Evolutionary conservation across 2,888 invertebrate genomes (phyloP), one percentile per base, ranked within the genome.

Genomic region (Eilema sororculum): DNA sequence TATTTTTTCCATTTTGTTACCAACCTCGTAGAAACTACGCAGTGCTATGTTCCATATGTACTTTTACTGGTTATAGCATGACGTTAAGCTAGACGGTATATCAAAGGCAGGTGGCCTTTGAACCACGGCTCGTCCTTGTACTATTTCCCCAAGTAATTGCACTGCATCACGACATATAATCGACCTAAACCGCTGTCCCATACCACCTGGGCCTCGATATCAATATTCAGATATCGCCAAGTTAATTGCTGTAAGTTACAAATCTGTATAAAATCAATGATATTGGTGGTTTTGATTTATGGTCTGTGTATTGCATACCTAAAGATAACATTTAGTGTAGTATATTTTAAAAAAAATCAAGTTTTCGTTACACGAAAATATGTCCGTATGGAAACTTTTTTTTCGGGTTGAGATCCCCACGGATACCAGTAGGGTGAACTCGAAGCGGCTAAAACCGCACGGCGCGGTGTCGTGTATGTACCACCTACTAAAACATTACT

Each of bases 91-190:
- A 73, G 76, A 69, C 61, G 69, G 46, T 76, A 76, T 75, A 72
- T 68, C 62, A 73, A 67, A 79, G 81, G 84, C 80, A 78, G 79
- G 81, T 86, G 89, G 90, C 89, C 90, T 89, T 86, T 84, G 79
- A 84, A 84, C 78, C 82, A 79, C 76, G 71, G 66, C 78, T 81
- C 79, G 92, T 90, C 94, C 94, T 94, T 94, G 94, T 91, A 87
- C 94, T 93, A 91, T 90, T 92, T 85, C 86, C 87, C 82, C 78
- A 78, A 88, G 92, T 94, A 94, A 94, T 94, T 91, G 91, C 90
- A 90, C 90, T 90, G 89, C 90, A 93, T 89, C 94, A 94, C 94
- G 94, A 82, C 81, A 92, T 86, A 84, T 84, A 86, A 85, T 85
- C 84, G 86, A 86, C 84, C 87, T 82, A 77, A 79, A 84, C 82